Evolutionary conservation across 2,888 invertebrate species (phyloP), one percentile per base, ranked within the genome.

Genomic region (Macropis europaea): DNA sequence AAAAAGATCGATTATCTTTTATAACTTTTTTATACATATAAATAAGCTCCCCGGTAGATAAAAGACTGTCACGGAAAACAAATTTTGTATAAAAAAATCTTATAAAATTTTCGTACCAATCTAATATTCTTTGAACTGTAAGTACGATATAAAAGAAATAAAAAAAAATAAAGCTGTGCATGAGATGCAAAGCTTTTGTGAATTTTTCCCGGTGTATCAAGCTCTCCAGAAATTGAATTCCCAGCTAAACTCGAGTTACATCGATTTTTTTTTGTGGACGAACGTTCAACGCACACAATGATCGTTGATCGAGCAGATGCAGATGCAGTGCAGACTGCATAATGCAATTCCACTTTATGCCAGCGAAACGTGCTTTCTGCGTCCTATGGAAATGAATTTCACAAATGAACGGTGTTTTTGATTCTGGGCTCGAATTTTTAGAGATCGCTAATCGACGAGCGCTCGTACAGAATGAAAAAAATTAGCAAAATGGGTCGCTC

Each of bases 261-360:
- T 60, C 34, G 47, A 57, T 66, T 61, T 40, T n/a, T n/a, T 28
- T 34, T 53, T 5, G 52, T 19, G 34, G 45, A 66, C 48, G 43
- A 64, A 32, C 57, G 17, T 28, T 43, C 38, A 59, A 54, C 30
- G 42, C 22, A 13, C 45, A 52, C 52, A 50, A 60, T 67, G 67
- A 63, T 63, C 71, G 52, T 43, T 59, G 59, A 76, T 67, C 60
- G 76, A 67, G 52, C 52, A 48, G 60, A 75, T 76, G 76, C 59
- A 75, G 72, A 75, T 75, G 47, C 19, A 38, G 73, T 68, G 67
- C 67, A 30, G 26, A 22, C 28, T 67, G 71, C 66, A 71, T 75
- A 75, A 76, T 75, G 56, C 60, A 60, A 72, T 75, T 71, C 53
- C 47, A 54, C 45, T 60, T 59, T 61, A 54, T 62, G 50, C 34